A percentile compares a stretch with the other conserved stretches of the same genome.
phyloP scores from a whole-genome alignment of 2,113 vertebrate genomes.

The Chaetorhynchus papuensis region DNA sequence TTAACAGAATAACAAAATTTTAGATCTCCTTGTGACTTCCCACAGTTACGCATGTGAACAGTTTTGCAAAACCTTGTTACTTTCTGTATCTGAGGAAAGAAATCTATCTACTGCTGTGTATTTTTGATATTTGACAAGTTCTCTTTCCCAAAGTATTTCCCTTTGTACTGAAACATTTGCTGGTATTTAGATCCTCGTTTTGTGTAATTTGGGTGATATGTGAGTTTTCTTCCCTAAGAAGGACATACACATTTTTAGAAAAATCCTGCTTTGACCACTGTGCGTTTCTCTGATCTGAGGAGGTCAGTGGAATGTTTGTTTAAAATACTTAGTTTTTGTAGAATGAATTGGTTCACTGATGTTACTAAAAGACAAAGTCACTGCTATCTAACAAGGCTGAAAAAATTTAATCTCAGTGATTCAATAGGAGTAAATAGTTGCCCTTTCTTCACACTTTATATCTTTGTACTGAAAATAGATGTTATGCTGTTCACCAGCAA shows the following conservation, averaged over 20 bases:
- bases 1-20: not conserved
- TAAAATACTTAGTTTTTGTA: not conserved
- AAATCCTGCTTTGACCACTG: not conserved
- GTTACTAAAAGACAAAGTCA: not conserved
- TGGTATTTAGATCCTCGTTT: not conserved
- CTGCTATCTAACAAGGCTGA: not conserved
- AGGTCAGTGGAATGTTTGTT: not conserved
- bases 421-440: conserved; percentile 5
- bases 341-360: not conserved
- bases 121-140: not conserved
- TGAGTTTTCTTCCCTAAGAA: not conserved
- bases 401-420: conserved; percentile 18
- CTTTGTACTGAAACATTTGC: not conserved
- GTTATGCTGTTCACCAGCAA: not conserved
- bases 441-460: conserved; percentile 36
- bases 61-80: not conserved
- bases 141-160: not conserved
- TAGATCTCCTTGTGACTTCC: not conserved
- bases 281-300: not conserved
- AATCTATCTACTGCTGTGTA: not conserved
- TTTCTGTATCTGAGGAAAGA: not conserved
- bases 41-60: not conserved
- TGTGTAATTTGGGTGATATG: not conserved
- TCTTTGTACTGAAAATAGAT: conserved; percentile 28
- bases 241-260: not conserved